Percentiles rank a stretch among this genome's conserved stretches.
Conservation (phyloP, 1,140 invertebrate genomes). For the Aphidius ervi region DNA sequence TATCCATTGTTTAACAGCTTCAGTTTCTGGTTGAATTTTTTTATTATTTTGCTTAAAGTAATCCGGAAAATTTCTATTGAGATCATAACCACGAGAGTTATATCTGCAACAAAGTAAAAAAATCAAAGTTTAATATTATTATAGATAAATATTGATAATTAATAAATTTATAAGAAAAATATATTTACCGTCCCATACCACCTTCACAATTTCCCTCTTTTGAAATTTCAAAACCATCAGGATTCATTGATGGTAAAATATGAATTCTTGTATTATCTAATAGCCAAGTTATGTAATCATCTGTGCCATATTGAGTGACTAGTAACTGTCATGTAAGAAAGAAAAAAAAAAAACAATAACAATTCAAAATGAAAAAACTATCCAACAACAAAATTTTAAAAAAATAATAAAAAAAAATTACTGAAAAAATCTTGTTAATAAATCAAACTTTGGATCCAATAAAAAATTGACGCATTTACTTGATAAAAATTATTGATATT, state of each 20-base stretch:
- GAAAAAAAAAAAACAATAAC: no score
- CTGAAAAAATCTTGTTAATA: no score
- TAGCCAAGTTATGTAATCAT: constrained; percentile 79
- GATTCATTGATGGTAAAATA: constrained; percentile 89
- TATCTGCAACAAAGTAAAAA: constrained; percentile 56
- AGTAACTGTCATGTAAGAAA: constrained; percentile 58
- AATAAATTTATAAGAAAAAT: background rate
- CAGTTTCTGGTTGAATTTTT: constrained; percentile 84
- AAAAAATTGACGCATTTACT: no score
- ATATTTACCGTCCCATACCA: constrained; percentile 68
- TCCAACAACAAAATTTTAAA: constrained; percentile 5
- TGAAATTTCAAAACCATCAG: constrained; percentile 84
- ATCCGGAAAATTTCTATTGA: constrained; percentile 91
- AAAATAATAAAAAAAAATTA: constrained; percentile 24
- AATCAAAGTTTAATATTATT: background rate
- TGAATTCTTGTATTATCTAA: constrained; percentile 88
- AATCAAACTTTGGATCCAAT: no score
- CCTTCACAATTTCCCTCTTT: constrained; percentile 84
- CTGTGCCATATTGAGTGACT: constrained; percentile 74
- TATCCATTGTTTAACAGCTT: constrained; percentile 91
- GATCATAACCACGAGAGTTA: constrained; percentile 81
- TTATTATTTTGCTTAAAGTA: constrained; percentile 87
- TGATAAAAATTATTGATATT: constrained; percentile 7
- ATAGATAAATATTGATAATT: constrained; percentile 1
- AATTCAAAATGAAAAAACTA: background rate